Evolutionary conservation across 1,140 invertebrate species (phyloP).

Genomic region (Euwallacea fornicatus): DNA sequence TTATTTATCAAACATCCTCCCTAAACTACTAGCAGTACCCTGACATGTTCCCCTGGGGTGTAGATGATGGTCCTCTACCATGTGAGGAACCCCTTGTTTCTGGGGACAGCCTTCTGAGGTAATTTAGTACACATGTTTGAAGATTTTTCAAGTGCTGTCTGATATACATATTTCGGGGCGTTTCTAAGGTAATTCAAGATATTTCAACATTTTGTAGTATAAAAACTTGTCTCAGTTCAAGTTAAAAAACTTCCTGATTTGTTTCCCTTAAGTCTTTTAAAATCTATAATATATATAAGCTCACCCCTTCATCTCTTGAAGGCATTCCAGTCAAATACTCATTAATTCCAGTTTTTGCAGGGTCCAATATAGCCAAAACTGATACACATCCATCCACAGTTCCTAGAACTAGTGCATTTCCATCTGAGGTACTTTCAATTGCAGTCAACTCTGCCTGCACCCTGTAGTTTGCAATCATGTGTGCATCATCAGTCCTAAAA

Average conservation of each 20-base stretch:
- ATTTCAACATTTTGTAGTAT: not conserved
- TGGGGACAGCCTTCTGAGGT: no score
- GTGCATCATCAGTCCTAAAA: conserved; percentile 76
- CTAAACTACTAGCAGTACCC: no score
- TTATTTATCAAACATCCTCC: no score
- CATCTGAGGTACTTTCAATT: conserved; percentile 80
- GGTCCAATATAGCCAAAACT: conserved; percentile 88
- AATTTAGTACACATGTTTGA: no score
- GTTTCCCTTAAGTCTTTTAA: no score
- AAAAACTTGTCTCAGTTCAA: not conserved
- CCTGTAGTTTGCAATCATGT: conserved; percentile 90
- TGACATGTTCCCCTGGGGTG: no score
- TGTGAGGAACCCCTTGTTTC: no score
- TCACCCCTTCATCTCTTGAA: conserved; percentile 70
- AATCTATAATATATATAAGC: not conserved
- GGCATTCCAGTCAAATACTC: conserved; percentile 70
- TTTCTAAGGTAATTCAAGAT: no score
- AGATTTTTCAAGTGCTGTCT: no score
- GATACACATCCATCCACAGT: conserved; percentile 93
- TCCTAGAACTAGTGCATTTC: conserved; percentile 81
- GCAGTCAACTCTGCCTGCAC: conserved; percentile 89
- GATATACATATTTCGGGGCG: no score
- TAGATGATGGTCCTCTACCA: no score
- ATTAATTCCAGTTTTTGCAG: conserved; percentile 63
- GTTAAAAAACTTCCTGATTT: no score